phyloP scores from a whole-genome alignment of 2,797 vertebrate species.

The Sebastes aleutianus region DNA sequence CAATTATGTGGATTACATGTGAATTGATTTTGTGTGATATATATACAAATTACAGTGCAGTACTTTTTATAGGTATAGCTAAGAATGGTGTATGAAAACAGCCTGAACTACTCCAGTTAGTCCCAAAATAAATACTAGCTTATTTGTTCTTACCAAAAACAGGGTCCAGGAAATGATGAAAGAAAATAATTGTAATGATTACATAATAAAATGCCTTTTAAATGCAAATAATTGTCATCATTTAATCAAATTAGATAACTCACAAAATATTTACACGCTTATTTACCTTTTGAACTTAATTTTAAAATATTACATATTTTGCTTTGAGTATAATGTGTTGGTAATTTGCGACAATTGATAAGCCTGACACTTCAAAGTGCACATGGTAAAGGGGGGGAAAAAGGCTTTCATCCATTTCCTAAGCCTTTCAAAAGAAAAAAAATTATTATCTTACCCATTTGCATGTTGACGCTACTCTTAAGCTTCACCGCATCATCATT shows the following conservation, averaged over 20 bases:
- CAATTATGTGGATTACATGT: too few relatives aligned
- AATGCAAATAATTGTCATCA: not conserved
- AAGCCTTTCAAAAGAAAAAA: slow-evolving; percentile 37
- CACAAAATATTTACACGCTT: not conserved
- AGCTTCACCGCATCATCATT: slow-evolving; percentile 58
- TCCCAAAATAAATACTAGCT: not conserved
- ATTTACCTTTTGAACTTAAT: slow-evolving; percentile 12
- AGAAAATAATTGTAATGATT: not conserved
- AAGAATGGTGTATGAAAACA: too few relatives aligned
- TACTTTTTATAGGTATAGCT: too few relatives aligned
- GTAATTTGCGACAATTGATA: slow-evolving; percentile 30
- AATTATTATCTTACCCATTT: slow-evolving; percentile 56
- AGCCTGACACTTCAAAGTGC: slow-evolving; percentile 54
- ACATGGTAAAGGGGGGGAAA: not conserved
- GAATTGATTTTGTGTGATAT: too few relatives aligned
- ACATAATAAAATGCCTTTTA: not conserved
- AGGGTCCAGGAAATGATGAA: not conserved
- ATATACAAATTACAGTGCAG: too few relatives aligned
- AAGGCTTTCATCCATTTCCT: slow-evolving; percentile 38
- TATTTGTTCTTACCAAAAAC: not conserved
- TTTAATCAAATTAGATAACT: not conserved
- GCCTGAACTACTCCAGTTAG: too few relatives aligned
- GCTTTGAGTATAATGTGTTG: not conserved
- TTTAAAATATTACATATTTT: slow-evolving; percentile 8
- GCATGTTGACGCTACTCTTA: slow-evolving; percentile 55